These are phyloP conservation scores for Trichopoda pennipes DNA, from an alignment of 2,888 invertebrate species.

Conservation along the genomic window DNA sequence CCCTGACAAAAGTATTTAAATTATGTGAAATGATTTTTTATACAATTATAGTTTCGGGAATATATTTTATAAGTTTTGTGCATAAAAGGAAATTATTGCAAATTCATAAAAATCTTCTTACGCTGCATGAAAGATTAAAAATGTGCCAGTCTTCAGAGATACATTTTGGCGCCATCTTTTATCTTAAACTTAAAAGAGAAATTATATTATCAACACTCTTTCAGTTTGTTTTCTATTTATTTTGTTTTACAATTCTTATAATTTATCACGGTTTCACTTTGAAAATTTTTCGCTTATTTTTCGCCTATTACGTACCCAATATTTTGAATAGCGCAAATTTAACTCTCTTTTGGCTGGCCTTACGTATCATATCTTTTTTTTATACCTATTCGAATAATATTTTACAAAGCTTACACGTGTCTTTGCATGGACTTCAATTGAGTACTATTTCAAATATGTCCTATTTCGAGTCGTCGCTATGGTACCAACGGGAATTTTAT, in stretches of 20 bases:
- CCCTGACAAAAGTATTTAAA: conserved; percentile 64
- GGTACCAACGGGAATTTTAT: conserved; percentile 63
- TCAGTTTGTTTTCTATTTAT: conserved; percentile 10
- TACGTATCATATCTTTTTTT: conserved; percentile 54
- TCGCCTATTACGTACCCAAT: conserved; percentile 63
- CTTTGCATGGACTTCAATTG: not conserved
- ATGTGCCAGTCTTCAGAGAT: not conserved
- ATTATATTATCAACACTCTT: conserved; percentile 27
- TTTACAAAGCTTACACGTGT: conserved; percentile 16
- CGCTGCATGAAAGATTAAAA: conserved; percentile 37
- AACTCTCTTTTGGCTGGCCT: conserved; percentile 65
- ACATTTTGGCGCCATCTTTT: not conserved
- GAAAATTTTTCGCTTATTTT: conserved; percentile 31
- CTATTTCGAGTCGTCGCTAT: not conserved
- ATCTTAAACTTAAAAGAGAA: conserved; percentile 31
- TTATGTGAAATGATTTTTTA: conserved; percentile 62
- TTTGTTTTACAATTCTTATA: conserved; percentile 42
- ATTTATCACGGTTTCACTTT: not conserved
- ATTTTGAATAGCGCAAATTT: conserved; percentile 64
- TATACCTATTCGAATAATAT: conserved; percentile 52
- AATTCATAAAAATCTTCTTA: conserved; percentile 42
- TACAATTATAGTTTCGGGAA: conserved; percentile 38
- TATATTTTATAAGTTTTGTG: conserved; percentile 48
- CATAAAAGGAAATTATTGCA: conserved; percentile 37
- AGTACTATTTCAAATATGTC: not conserved